A percentile compares a stretch with the other conserved stretches of the same genome.
Evolutionary conservation across 2,113 vertebrate genomes (phyloP).

Genomic region (Pterocles orientalis): DNA sequence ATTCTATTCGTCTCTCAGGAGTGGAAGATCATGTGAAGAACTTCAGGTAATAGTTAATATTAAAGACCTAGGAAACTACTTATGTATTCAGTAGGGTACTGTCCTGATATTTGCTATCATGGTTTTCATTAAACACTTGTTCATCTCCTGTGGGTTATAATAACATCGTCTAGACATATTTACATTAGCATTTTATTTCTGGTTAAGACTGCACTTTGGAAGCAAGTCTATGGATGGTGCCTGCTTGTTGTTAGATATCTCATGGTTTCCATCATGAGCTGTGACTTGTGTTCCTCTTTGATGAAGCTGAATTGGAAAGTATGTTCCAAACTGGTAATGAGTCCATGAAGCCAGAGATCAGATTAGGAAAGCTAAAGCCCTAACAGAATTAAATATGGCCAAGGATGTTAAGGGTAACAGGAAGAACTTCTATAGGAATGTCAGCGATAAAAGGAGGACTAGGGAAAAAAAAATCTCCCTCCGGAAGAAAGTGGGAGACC

Average conservation of each 20-base stretch:
- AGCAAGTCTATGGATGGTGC: neutral
- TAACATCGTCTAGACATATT: neutral
- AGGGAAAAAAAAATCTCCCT: too few species aligned
- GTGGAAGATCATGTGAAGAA: constrained; percentile 98
- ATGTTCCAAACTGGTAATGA: neutral
- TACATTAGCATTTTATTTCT: neutral
- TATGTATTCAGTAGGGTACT: neutral
- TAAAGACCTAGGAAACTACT: neutral
- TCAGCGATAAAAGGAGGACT: too few species aligned
- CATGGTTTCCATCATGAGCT: neutral
- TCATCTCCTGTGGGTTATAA: neutral
- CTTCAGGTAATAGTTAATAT: constrained; percentile 83
- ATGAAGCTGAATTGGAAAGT: neutral
- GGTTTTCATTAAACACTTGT: neutral
- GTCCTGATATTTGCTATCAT: rapidly evolving
- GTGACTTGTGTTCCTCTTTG: neutral
- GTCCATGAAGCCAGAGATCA: too few species aligned
- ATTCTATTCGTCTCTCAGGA: constrained; percentile 92
- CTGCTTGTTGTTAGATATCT: neutral
- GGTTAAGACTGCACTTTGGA: neutral
- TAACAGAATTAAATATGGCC: too few species aligned
- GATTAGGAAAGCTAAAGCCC: too few species aligned
- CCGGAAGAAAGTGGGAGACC: too few species aligned
- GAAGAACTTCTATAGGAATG: too few species aligned
- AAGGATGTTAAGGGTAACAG: too few species aligned